Evolutionary conservation across 2,797 vertebrate genomes (phyloP).

Genomic region (Botia kubotai): DNA sequence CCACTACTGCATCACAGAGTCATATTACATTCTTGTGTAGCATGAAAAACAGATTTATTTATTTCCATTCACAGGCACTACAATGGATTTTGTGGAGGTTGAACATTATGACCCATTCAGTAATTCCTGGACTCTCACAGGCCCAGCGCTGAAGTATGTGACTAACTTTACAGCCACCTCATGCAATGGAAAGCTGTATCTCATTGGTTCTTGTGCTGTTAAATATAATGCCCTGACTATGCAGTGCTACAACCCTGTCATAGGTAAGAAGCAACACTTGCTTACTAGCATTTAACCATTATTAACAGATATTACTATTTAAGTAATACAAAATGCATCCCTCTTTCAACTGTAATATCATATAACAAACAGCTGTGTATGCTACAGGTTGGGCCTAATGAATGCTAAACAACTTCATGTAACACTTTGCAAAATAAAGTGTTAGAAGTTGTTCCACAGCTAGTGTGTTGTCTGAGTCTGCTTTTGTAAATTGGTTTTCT

Average conservation of each 20-base stretch:
- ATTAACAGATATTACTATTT: no score
- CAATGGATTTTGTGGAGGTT: conserved; percentile 85
- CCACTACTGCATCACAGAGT: background rate
- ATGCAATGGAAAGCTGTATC: conserved; percentile 89
- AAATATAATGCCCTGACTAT: conserved; percentile 95
- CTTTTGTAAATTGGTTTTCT: background rate
- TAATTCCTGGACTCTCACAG: conserved; percentile 84
- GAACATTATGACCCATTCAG: conserved; percentile 94
- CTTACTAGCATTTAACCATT: no score
- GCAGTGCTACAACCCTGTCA: conserved; percentile 95
- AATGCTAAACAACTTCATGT: no score
- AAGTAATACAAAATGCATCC: no score
- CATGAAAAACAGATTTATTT: conserved; percentile 4
- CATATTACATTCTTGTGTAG: background rate
- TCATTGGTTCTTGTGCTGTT: conserved; percentile 94
- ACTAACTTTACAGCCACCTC: conserved; percentile 91
- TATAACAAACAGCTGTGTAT: no score
- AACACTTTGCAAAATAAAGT: no score
- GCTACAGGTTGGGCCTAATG: no score
- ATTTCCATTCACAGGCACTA: conserved; percentile 79
- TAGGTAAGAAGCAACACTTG: conserved; percentile 79
- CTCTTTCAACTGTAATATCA: no score
- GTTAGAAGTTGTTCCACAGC: no score
- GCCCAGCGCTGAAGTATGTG: conserved; percentile 90
- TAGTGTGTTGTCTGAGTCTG: no score